phyloP scores from a whole-genome alignment of 2,888 invertebrate genomes.

The Anoncus sp. region DNA sequence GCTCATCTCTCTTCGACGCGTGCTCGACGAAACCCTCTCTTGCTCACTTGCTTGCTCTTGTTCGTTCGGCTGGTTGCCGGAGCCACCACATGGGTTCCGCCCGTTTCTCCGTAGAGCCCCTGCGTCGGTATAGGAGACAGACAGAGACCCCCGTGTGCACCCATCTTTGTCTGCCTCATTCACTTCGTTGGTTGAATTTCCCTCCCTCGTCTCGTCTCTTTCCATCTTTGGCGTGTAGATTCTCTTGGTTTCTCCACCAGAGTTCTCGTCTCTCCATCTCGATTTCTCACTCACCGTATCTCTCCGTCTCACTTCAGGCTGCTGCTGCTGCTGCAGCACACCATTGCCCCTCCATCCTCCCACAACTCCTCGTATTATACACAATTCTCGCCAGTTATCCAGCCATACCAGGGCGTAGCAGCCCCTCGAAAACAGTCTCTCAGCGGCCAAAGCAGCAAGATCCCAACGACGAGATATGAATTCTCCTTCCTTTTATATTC shows the following conservation, averaged over 20 bases:
- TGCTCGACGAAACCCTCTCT: slow-evolving; percentile 47
- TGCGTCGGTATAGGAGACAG: slow-evolving; percentile 24
- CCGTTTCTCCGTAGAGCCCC: slow-evolving; percentile 40
- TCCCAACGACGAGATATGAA: slow-evolving; percentile 82
- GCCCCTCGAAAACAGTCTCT: slow-evolving; percentile 80
- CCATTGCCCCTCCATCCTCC: slow-evolving; percentile 31
- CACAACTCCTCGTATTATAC: slow-evolving; percentile 54
- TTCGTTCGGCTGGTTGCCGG: slow-evolving; percentile 48
- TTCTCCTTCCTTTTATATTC: slow-evolving; percentile 82
- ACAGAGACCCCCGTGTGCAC: not conserved
- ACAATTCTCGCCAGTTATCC: slow-evolving; percentile 57
- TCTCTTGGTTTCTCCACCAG: slow-evolving; percentile 31
- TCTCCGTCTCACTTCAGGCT: slow-evolving; percentile 44
- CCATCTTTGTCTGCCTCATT: slow-evolving; percentile 43
- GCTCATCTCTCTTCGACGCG: slow-evolving; percentile 59
- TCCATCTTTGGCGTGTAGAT: slow-evolving; percentile 18
- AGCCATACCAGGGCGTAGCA: slow-evolving; percentile 43
- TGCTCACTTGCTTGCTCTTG: slow-evolving; percentile 47
- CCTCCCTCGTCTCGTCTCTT: slow-evolving; percentile 27
- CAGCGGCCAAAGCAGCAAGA: slow-evolving; percentile 81
- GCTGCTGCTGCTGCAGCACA: slow-evolving; percentile 15
- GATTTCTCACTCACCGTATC: slow-evolving; percentile 55
- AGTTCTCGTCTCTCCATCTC: slow-evolving; percentile 33
- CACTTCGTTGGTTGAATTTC: slow-evolving; percentile 48
- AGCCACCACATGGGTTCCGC: slow-evolving; percentile 51